Percentiles rank a stretch among this genome's conserved stretches.
phyloP scores from a whole-genome alignment of 2,113 vertebrate species.

The Tenebrosternarchus preto region DNA sequence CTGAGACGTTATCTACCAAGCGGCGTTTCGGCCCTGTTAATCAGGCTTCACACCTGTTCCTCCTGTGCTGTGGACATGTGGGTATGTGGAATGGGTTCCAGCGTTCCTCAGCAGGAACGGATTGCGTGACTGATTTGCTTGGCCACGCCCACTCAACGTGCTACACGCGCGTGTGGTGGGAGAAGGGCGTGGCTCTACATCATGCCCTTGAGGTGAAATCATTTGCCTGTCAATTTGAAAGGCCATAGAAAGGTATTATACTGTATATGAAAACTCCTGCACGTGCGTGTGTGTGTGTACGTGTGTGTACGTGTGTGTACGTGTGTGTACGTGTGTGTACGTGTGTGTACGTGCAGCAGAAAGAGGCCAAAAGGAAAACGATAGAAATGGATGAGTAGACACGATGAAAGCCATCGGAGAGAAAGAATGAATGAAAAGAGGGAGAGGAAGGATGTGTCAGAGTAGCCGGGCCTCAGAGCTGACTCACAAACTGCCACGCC shows the following conservation, averaged over 20 bases:
- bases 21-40: too few relatives aligned
- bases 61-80: too few relatives aligned
- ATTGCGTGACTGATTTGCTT: not conserved
- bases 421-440: slow-evolving; percentile 45
- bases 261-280: too few relatives aligned
- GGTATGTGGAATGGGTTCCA: too few relatives aligned
- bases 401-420: slow-evolving; percentile 11
- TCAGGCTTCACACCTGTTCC: too few relatives aligned
- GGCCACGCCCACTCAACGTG: not conserved
- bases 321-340: not conserved
- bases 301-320: too few relatives aligned
- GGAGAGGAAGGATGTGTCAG: slow-evolving; percentile 25
- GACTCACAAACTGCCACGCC: slow-evolving; percentile 12
- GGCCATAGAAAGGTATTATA: not conserved
- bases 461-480: not conserved
- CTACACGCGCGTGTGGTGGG: not conserved
- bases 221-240: not conserved
- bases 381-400: slow-evolving; percentile 19
- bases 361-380: slow-evolving; percentile 21
- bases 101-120: too few relatives aligned
- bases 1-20: too few relatives aligned
- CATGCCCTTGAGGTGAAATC: slow-evolving; percentile 18
- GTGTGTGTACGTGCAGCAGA: not conserved
- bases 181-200: not conserved
- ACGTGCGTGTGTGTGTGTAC: too few relatives aligned